Evolutionary conservation across 2,113 vertebrate species (phyloP).

Genomic region (Thamnaconus septentrionalis): DNA sequence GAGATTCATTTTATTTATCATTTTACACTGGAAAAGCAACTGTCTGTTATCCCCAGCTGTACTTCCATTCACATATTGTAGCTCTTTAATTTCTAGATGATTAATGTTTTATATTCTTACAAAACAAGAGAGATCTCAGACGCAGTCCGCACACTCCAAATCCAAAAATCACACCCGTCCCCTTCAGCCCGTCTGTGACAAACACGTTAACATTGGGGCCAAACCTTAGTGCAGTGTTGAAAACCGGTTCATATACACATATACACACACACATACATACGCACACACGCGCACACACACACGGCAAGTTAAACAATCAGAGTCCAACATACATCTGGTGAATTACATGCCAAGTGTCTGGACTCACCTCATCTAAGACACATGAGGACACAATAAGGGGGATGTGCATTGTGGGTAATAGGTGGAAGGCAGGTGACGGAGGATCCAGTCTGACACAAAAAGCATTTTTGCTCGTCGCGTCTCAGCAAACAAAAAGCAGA

Average conservation of each 20-base stretch:
- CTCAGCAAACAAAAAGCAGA: slow-evolving; percentile 28
- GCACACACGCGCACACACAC: slow-evolving; percentile 51
- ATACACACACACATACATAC: slow-evolving; percentile 46
- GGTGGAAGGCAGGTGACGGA: slow-evolving; percentile 49
- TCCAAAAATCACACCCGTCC: slow-evolving; percentile 38
- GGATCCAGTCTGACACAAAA: slow-evolving; percentile 32
- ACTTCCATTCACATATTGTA: slow-evolving; percentile 73
- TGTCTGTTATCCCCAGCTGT: slow-evolving; percentile 62
- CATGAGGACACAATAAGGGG: slow-evolving; percentile 60
- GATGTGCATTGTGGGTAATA: slow-evolving; percentile 58
- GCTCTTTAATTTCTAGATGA: slow-evolving; percentile 73
- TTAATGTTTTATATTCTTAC: slow-evolving; percentile 73
- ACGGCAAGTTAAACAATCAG: slow-evolving; percentile 50
- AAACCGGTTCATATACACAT: slow-evolving; percentile 55
- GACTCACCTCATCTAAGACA: slow-evolving; percentile 58
- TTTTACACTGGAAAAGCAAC: slow-evolving; percentile 79
- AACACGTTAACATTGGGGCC: slow-evolving; percentile 60
- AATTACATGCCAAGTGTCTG: slow-evolving; percentile 69
- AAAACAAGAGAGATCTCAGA: slow-evolving; percentile 62
- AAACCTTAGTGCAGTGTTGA: slow-evolving; percentile 77
- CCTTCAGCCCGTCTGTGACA: slow-evolving; percentile 46
- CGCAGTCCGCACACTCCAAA: slow-evolving; percentile 60
- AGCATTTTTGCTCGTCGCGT: slow-evolving; percentile 29
- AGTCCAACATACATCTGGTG: slow-evolving; percentile 58
- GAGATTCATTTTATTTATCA: slow-evolving; percentile 68